Evolutionary conservation across 1,140 invertebrate species (phyloP).

Genomic region (Odontomachus brunneus): DNA sequence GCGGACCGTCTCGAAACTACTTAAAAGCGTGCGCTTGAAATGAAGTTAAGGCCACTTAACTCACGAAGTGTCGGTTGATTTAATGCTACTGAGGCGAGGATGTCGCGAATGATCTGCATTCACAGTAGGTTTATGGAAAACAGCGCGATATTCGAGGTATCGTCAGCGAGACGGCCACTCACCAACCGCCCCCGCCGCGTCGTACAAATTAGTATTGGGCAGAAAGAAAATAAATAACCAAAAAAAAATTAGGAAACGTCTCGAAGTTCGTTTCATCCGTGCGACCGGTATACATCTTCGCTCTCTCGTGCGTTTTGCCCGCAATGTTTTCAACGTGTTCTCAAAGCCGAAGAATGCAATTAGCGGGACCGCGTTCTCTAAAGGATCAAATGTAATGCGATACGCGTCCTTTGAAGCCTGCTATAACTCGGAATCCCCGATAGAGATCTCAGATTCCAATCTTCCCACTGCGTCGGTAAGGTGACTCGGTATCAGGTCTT

Average conservation of each 20-base stretch:
- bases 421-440: conserved; percentile 43
- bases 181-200: not conserved
- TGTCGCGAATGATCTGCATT: conserved; percentile 10
- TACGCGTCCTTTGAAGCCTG: conserved; percentile 18
- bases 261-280: not conserved
- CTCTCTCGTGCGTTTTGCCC: too few relatives aligned
- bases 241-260: too few relatives aligned
- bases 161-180: not conserved
- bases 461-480: not conserved
- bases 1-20: conserved; percentile 60
- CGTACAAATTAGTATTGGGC: not conserved
- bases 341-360: too few relatives aligned
- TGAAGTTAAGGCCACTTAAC: conserved; percentile 59
- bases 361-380: not conserved
- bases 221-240: not conserved
- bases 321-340: too few relatives aligned
- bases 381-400: conserved; percentile 4
- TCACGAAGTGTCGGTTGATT: conserved; percentile 65
- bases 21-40: conserved; percentile 63
- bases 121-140: conserved; percentile 4
- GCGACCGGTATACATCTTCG: too few relatives aligned
- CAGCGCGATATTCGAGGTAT: not conserved
- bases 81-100: conserved; percentile 18
- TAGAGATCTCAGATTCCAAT: conserved; percentile 47
- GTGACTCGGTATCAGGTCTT: conserved; percentile 36